Percentiles rank a stretch among this genome's conserved stretches.
phyloP scores from a whole-genome alignment of 2,113 vertebrate genomes.

The Mastomys coucha region DNA sequence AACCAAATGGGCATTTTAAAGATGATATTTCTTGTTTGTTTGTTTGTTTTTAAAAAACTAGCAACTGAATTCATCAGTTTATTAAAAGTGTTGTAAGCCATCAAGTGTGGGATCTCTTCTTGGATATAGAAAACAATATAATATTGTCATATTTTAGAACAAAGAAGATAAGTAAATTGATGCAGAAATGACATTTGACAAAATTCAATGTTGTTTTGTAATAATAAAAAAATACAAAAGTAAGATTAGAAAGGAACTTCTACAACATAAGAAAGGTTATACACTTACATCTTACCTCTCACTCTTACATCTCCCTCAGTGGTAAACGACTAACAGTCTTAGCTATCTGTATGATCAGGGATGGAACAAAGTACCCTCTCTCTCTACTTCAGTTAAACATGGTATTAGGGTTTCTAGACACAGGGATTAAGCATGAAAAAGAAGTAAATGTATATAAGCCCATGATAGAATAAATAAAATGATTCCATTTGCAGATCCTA shows the following conservation, averaged over 20 bases:
- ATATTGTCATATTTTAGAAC: not conserved
- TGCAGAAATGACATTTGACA: not conserved
- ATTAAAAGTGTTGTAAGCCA: not conserved
- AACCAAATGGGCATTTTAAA: slow-evolving; percentile 4
- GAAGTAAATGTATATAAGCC: no score
- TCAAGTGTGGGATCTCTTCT: not conserved
- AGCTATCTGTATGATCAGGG: not conserved
- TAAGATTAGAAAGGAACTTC: not conserved
- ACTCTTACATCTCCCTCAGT: not conserved
- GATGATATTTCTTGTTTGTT: not conserved
- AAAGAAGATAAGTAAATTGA: not conserved
- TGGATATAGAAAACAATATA: not conserved
- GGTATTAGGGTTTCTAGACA: no score
- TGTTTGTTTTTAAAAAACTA: not conserved
- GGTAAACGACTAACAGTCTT: not conserved
- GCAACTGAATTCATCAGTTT: not conserved
- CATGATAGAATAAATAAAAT: no score
- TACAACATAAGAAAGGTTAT: not conserved
- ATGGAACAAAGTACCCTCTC: not conserved
- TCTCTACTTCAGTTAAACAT: no score
- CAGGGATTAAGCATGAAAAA: no score
- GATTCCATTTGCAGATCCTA: no score
- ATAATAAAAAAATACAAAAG: not conserved
- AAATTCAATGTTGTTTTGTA: not conserved
- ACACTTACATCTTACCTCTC: not conserved